These are phyloP conservation scores for Phallusia fumigata DNA, from an alignment of 23 tunicate genomes.

Conservation along the genomic window DNA sequence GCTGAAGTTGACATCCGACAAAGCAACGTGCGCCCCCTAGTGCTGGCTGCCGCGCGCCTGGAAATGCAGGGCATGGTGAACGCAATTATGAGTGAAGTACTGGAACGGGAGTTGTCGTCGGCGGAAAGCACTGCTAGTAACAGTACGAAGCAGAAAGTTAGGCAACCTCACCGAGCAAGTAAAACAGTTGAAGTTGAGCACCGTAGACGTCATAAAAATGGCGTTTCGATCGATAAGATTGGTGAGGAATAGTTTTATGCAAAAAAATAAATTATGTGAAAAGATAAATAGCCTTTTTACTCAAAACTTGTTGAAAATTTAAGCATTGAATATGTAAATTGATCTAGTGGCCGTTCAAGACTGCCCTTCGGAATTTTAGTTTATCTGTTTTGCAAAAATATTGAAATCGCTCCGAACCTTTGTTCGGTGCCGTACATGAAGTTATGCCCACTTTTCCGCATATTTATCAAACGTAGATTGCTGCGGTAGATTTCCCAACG, in stretches of 20 bases:
- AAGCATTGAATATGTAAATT: too few relatives aligned
- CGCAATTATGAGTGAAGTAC: slow-evolving; percentile 52
- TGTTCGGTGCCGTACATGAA: too few relatives aligned
- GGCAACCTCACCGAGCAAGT: neutral
- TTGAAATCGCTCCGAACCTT: too few relatives aligned
- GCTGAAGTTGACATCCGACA: slow-evolving; percentile 59
- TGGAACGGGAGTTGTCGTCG: slow-evolving; percentile 43
- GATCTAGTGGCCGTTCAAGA: too few relatives aligned
- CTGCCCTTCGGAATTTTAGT: too few relatives aligned
- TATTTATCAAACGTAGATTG: slow-evolving; percentile 11
- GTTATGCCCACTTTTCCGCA: too few relatives aligned
- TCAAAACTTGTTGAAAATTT: too few relatives aligned
- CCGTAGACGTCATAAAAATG: neutral
- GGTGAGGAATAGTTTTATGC: too few relatives aligned
- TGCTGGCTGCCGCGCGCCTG: slow-evolving; percentile 72
- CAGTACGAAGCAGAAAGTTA: neutral
- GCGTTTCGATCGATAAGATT: too few relatives aligned
- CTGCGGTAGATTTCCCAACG: neutral
- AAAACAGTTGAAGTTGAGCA: slow-evolving; percentile 2
- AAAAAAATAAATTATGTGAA: too few relatives aligned
- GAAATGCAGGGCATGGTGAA: slow-evolving; percentile 84
- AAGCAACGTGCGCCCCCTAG: slow-evolving; percentile 45
- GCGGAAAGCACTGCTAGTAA: neutral
- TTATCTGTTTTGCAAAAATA: too few relatives aligned
- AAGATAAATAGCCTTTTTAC: too few relatives aligned